A percentile compares a stretch with the other conserved stretches of the same genome.
Evolutionary conservation across 2,888 invertebrate species (phyloP).

Genomic region (Amphimallon solstitiale): DNA sequence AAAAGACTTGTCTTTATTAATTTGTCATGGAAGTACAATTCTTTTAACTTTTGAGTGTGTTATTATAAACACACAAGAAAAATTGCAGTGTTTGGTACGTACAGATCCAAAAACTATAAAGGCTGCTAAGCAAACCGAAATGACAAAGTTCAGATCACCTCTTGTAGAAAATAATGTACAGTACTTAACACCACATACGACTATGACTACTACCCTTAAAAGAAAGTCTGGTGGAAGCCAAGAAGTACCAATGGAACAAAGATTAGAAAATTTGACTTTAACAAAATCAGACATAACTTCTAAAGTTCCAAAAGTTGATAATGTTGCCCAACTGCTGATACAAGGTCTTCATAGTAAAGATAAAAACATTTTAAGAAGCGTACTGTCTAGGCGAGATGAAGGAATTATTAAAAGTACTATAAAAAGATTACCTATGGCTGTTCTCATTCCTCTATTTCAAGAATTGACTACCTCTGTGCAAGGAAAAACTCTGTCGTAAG

Average conservation of each 20-base stretch:
- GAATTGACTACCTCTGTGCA: slow-evolving; percentile 77
- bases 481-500: slow-evolving; percentile 76
- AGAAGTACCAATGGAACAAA: slow-evolving; percentile 84
- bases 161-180: slow-evolving; percentile 64
- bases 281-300: slow-evolving; percentile 66
- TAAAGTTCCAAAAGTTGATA: slow-evolving; percentile 71
- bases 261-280: slow-evolving; percentile 82
- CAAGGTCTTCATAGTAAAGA: slow-evolving; percentile 91
- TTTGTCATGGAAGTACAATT: slow-evolving; percentile 70
- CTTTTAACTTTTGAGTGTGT: slow-evolving; percentile 70
- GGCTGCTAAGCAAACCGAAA: slow-evolving; percentile 51
- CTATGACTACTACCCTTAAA: slow-evolving; percentile 53
- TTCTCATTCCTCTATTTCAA: slow-evolving; percentile 76
- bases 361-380: slow-evolving; percentile 75
- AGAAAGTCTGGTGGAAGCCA: slow-evolving; percentile 57
- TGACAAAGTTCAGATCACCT: slow-evolving; percentile 62
- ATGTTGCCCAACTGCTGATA: slow-evolving; percentile 81
- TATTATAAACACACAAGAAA: slow-evolving; percentile 60
- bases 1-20: slow-evolving; percentile 62
- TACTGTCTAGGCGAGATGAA: slow-evolving; percentile 74
- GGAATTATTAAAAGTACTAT: slow-evolving; percentile 79
- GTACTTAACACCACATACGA: slow-evolving; percentile 63
- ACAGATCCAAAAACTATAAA: slow-evolving; percentile 54
- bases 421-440: slow-evolving; percentile 78
- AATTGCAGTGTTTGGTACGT: slow-evolving; percentile 64